Evolutionary conservation across 2,113 vertebrate genomes (phyloP).

Genomic region (Marmota monax): DNA sequence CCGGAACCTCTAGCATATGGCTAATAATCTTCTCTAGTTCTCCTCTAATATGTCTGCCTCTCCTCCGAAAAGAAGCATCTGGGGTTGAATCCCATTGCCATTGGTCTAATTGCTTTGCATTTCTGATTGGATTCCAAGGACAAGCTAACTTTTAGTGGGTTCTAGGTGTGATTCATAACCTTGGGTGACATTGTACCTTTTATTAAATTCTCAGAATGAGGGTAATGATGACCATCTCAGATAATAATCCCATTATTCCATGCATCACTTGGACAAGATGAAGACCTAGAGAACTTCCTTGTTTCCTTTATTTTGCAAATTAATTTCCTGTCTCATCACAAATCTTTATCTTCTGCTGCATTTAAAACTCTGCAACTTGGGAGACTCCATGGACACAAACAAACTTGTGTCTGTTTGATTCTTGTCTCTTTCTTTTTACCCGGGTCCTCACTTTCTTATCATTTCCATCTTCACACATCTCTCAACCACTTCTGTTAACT

Average conservation of each 20-base stretch:
- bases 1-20: not conserved
- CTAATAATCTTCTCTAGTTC: not conserved
- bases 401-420: not conserved
- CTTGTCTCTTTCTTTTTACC: not conserved
- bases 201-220: not conserved
- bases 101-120: not conserved
- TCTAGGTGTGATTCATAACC: not conserved
- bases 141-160: not conserved
- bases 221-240: not conserved
- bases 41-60: not conserved
- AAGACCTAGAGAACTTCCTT: not conserved
- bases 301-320: not conserved
- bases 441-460: not conserved
- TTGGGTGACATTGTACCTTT: not conserved
- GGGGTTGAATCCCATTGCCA: not conserved
- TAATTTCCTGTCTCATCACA: not conserved
- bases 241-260: not conserved
- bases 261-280: not conserved
- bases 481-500: not conserved
- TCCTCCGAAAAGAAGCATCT: not conserved
- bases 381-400: not conserved
- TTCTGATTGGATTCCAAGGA: constrained; percentile 29
- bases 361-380: not conserved
- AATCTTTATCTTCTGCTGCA: not conserved
- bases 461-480: not conserved